phyloP scores from a whole-genome alignment of 1,140 invertebrate genomes.

The Cephus cinctus region DNA sequence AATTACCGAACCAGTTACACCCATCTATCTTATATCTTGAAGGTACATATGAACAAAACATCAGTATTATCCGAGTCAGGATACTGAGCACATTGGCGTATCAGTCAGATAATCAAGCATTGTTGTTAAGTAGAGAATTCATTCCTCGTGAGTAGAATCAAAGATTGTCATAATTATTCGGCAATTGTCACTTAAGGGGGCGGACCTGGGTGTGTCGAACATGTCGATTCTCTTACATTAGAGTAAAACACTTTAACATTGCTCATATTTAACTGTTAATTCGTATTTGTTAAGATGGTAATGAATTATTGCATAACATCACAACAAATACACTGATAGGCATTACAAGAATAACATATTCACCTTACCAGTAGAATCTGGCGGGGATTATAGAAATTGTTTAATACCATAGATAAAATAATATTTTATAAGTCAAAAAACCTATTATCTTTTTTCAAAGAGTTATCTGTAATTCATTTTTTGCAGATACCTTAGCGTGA shows the following conservation, averaged over 20 bases:
- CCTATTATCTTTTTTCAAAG: background rate
- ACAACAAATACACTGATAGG: no score
- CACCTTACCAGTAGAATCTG: background rate
- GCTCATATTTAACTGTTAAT: background rate
- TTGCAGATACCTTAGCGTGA: background rate
- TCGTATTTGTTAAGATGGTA: background rate
- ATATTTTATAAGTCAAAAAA: background rate
- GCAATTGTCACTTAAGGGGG: background rate
- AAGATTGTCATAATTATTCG: background rate
- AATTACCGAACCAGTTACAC: no score
- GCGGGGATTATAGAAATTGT: no score
- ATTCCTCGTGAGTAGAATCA: no score
- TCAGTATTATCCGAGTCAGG: no score
- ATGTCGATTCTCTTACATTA: background rate
- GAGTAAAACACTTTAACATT: background rate
- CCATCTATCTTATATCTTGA: no score
- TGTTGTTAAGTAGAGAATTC: no score
- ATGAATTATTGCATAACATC: no score
- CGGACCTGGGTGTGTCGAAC: no score
- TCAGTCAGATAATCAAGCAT: no score
- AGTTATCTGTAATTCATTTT: background rate
- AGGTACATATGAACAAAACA: no score
- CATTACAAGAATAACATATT: background rate
- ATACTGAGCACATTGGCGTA: no score
- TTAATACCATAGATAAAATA: background rate